Evolutionary conservation across 2,797 vertebrate genomes (phyloP).

Genomic region (Sebastes minor): DNA sequence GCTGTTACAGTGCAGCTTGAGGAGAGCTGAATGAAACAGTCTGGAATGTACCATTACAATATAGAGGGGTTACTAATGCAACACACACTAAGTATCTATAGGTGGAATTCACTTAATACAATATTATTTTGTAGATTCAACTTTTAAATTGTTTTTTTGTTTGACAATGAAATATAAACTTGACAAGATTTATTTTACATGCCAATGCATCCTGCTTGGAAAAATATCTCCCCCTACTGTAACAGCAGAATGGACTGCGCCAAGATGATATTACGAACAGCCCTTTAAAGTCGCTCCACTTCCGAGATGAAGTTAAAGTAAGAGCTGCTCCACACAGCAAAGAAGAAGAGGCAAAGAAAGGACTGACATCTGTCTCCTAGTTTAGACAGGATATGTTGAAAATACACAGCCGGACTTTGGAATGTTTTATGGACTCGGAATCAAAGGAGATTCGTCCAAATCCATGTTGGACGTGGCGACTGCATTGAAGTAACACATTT

Average conservation of each 20-base stretch:
- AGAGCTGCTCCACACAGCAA: conserved; percentile 15
- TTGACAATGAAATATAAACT: rapidly evolving
- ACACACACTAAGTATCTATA: rapidly evolving
- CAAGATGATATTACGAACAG: conserved; percentile 70
- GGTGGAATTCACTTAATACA: rapidly evolving
- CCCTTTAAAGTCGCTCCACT: conserved; percentile 79
- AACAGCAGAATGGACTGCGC: conserved; percentile 39
- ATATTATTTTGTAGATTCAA: rapidly evolving
- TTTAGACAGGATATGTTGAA: conserved; percentile 35
- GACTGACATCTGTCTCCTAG: conserved; percentile 5
- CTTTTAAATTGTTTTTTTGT: rapidly evolving
- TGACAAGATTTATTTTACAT: background rate
- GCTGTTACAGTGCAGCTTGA: conserved; percentile 62
- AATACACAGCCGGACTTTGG: conserved; percentile 25
- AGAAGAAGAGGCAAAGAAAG: background rate
- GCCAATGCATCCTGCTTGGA: background rate
- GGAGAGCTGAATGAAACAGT: conserved; percentile 74
- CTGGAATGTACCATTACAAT: conserved; percentile 65
- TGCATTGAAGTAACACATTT: conserved; percentile 40
- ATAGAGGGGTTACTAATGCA: background rate
- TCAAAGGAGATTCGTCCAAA: conserved; percentile 21
- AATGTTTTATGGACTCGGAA: conserved; percentile 40
- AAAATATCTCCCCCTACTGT: rapidly evolving
- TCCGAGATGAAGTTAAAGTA: conserved; percentile 69
- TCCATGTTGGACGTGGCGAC: conserved; percentile 51